These are phyloP conservation scores for Onychomys torridus DNA, from an alignment of 2,797 vertebrate genomes.

Conservation along the genomic window DNA sequence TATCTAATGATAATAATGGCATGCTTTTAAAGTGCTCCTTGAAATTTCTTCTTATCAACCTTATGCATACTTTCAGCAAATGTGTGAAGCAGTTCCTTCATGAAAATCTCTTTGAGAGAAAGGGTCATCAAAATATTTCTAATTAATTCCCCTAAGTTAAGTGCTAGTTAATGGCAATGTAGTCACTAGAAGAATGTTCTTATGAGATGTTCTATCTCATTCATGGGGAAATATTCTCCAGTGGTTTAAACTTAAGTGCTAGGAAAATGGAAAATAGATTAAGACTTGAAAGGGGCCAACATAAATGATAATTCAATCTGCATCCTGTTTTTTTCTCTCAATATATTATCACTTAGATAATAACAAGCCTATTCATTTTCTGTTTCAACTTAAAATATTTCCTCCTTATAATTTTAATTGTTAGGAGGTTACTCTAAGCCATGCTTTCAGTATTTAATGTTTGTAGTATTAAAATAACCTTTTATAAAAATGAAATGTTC, in stretches of 20 bases:
- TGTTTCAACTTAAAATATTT: slow-evolving; percentile 5
- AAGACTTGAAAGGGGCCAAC: neutral
- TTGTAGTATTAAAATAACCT: neutral
- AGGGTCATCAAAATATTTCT: neutral
- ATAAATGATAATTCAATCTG: neutral
- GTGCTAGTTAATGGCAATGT: slow-evolving; percentile 50
- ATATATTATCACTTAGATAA: neutral
- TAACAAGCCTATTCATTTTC: neutral
- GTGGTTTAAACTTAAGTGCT: neutral
- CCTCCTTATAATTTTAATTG: neutral
- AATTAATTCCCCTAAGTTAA: slow-evolving; percentile 35
- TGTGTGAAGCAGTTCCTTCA: slow-evolving; percentile 67
- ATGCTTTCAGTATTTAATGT: neutral
- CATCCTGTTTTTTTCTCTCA: slow-evolving; percentile 1
- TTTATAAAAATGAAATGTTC: neutral
- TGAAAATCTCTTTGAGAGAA: slow-evolving; percentile 52
- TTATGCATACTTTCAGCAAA: slow-evolving; percentile 61
- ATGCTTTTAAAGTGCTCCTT: slow-evolving; percentile 68
- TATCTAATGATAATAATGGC: slow-evolving; percentile 62
- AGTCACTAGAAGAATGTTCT: slow-evolving; percentile 37
- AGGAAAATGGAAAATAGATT: slow-evolving; percentile 16
- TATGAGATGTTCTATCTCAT: neutral
- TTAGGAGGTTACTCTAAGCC: neutral
- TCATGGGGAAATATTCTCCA: neutral
- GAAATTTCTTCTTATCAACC: slow-evolving; percentile 14